A percentile compares a stretch with the other conserved stretches of the same genome.
Conservation (phyloP, 1,140 invertebrate species). For the Linepithema humile region DNA sequence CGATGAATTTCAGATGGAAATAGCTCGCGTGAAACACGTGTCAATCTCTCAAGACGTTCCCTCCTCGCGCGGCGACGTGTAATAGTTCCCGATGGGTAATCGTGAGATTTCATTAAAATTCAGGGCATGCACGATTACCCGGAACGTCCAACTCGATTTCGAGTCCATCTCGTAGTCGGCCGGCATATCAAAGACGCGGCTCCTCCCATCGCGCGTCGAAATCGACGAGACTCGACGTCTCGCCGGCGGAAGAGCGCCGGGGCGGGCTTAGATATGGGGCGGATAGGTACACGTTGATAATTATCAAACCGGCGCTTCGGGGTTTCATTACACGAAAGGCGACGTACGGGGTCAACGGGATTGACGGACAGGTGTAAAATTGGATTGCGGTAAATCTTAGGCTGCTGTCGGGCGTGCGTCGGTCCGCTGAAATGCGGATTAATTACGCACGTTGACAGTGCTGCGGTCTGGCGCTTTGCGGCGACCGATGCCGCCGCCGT, state of each 20-base stretch:
- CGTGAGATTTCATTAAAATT: conserved; percentile 31
- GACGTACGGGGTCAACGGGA: conserved; percentile 40
- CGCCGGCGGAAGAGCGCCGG: neutral
- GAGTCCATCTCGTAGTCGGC: conserved; percentile 25
- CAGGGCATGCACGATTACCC: conserved; percentile 21
- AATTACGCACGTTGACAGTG: conserved; percentile 77
- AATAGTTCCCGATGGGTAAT: neutral
- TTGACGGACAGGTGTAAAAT: conserved; percentile 77
- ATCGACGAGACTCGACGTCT: neutral
- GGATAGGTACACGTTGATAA: conserved; percentile 36
- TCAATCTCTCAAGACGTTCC: neutral
- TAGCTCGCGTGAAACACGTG: neutral
- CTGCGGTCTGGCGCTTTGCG: conserved; percentile 70
- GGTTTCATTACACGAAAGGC: conserved; percentile 51
- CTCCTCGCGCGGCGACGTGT: neutral
- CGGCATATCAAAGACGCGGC: conserved; percentile 24
- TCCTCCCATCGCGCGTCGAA: neutral
- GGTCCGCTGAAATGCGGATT: conserved; percentile 73
- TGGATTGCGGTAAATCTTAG: conserved; percentile 76
- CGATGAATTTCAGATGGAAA: neutral
- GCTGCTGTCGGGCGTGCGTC: conserved; percentile 64
- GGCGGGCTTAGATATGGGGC: neutral
- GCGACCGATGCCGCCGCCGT: conserved; percentile 51
- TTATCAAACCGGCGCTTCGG: conserved; percentile 40
- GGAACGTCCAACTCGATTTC: conserved; percentile 33